Evolutionary conservation across 1,140 invertebrate species (phyloP).

Genomic region (Samia ricini): DNA sequence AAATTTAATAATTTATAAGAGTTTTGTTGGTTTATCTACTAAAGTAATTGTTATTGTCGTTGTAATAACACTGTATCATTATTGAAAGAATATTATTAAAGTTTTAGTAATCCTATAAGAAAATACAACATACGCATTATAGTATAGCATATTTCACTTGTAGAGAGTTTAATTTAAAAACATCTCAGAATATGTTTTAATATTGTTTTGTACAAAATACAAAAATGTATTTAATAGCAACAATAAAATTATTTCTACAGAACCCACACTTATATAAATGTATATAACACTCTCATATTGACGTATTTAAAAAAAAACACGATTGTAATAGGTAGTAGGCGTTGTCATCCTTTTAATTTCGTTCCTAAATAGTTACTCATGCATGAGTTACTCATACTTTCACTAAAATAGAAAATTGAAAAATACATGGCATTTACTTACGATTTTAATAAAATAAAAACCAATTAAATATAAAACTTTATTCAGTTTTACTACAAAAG

Average conservation of each 20-base stretch:
- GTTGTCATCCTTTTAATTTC: not conserved
- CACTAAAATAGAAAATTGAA: not conserved
- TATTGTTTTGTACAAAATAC: too few relatives aligned
- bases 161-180: too few relatives aligned
- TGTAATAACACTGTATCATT: too few relatives aligned
- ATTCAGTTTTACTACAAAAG: not conserved
- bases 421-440: not conserved
- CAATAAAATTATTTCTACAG: not conserved
- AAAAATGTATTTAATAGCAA: too few relatives aligned
- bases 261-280: not conserved
- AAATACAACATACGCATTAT: too few relatives aligned
- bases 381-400: not conserved
- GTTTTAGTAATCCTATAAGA: too few relatives aligned
- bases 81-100: too few relatives aligned
- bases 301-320: not conserved
- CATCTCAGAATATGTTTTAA: too few relatives aligned
- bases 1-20: too few relatives aligned
- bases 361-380: not conserved
- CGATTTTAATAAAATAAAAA: not conserved
- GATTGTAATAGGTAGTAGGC: not conserved
- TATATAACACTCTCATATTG: not conserved
- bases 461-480: not conserved
- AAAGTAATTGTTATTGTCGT: too few relatives aligned
- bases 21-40: too few relatives aligned
- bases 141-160: too few relatives aligned